Percentiles rank a stretch among this genome's conserved stretches.
Evolutionary conservation across 1,140 invertebrate species (phyloP).

Genomic region (Drosophila yakuba): DNA sequence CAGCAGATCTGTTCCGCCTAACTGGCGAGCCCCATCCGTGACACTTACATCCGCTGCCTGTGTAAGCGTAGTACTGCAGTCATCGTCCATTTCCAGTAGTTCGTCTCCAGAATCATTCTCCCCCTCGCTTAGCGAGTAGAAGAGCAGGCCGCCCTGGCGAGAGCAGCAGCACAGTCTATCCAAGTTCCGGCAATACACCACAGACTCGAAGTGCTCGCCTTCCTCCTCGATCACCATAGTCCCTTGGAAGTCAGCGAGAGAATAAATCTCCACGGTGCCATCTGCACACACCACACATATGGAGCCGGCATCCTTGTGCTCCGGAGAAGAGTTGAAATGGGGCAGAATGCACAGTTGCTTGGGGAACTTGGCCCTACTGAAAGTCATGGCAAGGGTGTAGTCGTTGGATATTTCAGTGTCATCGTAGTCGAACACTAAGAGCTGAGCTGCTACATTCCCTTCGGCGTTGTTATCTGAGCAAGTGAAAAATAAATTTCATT

Average conservation of each 20-base stretch:
- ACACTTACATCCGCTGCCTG: constrained; percentile 66
- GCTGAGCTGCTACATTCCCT: constrained; percentile 68
- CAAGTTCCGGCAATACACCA: constrained; percentile 91
- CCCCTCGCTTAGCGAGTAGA: constrained; percentile 90
- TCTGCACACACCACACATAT: constrained; percentile 88
- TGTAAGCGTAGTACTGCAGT: constrained; percentile 82
- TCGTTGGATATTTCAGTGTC: constrained; percentile 87
- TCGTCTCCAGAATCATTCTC: constrained; percentile 90
- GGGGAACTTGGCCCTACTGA: constrained; percentile 88
- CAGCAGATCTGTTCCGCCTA: constrained; percentile 1
- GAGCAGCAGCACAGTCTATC: constrained; percentile 94
- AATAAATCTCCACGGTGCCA: constrained; percentile 89
- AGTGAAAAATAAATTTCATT: not conserved
- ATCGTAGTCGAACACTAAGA: constrained; percentile 87
- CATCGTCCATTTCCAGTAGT: constrained; percentile 88
- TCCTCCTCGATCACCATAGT: constrained; percentile 88
- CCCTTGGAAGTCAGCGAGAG: constrained; percentile 88
- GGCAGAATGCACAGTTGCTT: constrained; percentile 89
- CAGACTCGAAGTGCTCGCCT: constrained; percentile 89
- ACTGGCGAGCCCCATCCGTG: constrained; percentile 52
- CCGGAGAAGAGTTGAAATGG: constrained; percentile 32
- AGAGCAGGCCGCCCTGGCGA: constrained; percentile 91
- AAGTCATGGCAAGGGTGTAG: constrained; percentile 87
- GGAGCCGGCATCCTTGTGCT: constrained; percentile 73
- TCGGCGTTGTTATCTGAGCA: constrained; percentile 57